phyloP scores from a whole-genome alignment of 1,140 invertebrate genomes.

The Dinothrombium tinctorium region DNA sequence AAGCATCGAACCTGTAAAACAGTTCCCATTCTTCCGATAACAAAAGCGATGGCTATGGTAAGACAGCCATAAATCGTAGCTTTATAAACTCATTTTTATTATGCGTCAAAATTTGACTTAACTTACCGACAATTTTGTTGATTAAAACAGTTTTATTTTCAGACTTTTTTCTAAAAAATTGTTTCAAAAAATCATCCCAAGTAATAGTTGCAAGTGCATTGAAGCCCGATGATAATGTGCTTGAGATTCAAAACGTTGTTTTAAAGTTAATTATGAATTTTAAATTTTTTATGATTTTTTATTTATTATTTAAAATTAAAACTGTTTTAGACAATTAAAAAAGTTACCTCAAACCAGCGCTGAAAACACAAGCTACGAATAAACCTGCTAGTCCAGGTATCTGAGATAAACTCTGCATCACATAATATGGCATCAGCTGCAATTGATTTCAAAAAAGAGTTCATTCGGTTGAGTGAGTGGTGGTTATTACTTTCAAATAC shows the following conservation, averaged over 20 bases:
- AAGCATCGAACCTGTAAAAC: slow-evolving; percentile 10
- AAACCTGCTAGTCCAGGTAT: slow-evolving; percentile 16
- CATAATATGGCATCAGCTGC: slow-evolving; percentile 15
- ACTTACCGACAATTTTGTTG: slow-evolving; percentile 1
- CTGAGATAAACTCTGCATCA: slow-evolving; percentile 12
- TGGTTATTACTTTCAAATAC: too few relatives aligned
- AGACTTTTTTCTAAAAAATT: slow-evolving; percentile 1
- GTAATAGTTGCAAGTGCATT: slow-evolving; percentile 13
- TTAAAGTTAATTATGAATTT: too few relatives aligned
- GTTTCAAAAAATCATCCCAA: slow-evolving; percentile 13
- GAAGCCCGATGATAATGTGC: slow-evolving; percentile 12
- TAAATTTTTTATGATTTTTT: too few relatives aligned
- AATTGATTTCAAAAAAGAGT: too few relatives aligned
- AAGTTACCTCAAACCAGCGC: slow-evolving; percentile 28
- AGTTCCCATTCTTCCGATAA: slow-evolving; percentile 8
- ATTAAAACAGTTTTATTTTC: not conserved
- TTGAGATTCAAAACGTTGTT: too few relatives aligned
- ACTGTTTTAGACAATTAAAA: too few relatives aligned
- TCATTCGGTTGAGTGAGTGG: too few relatives aligned
- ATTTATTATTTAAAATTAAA: too few relatives aligned
- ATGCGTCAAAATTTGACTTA: too few relatives aligned
- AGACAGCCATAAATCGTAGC: slow-evolving; percentile 7
- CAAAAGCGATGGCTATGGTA: slow-evolving; percentile 10
- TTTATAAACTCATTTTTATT: too few relatives aligned
- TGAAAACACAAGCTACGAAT: slow-evolving; percentile 16